phyloP scores from a whole-genome alignment of 2,113 vertebrate species.

The Argyrosomus japonicus region DNA sequence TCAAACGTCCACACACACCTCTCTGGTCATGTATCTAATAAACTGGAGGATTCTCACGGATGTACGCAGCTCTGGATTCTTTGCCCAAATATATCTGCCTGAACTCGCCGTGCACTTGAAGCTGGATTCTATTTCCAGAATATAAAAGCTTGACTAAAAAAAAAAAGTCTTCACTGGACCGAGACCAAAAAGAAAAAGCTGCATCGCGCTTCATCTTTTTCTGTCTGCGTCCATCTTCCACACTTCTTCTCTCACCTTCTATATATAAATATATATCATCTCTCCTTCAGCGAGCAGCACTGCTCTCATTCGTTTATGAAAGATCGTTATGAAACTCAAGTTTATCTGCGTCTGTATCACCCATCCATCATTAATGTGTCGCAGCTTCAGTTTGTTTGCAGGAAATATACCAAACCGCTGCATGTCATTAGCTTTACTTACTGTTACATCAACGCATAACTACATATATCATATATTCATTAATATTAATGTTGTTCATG shows the following conservation, averaged over 20 bases:
- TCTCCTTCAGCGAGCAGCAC: background rate
- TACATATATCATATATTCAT: background rate
- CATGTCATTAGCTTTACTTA: background rate
- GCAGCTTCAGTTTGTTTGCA: slow-evolving; percentile 11
- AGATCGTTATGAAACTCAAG: background rate
- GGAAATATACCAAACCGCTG: background rate
- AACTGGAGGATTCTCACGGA: background rate
- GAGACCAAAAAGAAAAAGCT: background rate
- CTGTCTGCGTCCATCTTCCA: background rate
- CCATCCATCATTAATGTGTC: slow-evolving; percentile 6
- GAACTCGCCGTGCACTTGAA: background rate
- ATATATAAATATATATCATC: slow-evolving; percentile 3
- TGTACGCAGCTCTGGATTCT: background rate
- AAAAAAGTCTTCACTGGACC: background rate
- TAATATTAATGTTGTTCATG: background rate
- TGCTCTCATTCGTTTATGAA: background rate
- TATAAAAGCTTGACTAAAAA: background rate
- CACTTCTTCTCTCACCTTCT: slow-evolving; percentile 5
- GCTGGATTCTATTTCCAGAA: slow-evolving; percentile 5
- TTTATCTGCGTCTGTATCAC: background rate
- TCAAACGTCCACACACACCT: background rate
- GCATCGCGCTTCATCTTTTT: background rate
- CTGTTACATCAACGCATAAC: background rate
- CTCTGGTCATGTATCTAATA: background rate
- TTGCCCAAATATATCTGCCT: slow-evolving; percentile 33